Conservation (phyloP, 2,888 invertebrate species). For the Drosophila demipolita region DNA sequence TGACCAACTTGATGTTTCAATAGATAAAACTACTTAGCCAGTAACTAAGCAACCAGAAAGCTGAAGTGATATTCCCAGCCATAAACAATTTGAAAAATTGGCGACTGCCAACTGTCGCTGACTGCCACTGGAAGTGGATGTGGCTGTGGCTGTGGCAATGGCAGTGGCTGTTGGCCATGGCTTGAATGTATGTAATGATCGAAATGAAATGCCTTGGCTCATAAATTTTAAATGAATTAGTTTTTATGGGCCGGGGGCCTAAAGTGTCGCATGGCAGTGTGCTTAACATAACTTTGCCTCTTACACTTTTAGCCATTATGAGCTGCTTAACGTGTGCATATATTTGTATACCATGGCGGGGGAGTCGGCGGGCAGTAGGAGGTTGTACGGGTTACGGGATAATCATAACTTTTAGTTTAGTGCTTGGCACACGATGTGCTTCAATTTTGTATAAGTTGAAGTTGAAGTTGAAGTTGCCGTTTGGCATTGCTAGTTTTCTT, state of each 20-base stretch:
- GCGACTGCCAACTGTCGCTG: conserved; percentile 6
- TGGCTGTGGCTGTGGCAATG: background rate
- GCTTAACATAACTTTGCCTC: conserved; percentile 34
- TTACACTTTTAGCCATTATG: conserved; percentile 53
- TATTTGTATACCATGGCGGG: conserved; percentile 36
- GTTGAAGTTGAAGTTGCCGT: conserved; percentile 6
- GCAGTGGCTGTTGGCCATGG: conserved; percentile 16
- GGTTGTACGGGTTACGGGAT: background rate
- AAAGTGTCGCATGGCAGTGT: conserved; percentile 50
- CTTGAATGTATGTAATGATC: conserved; percentile 52
- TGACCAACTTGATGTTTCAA: background rate
- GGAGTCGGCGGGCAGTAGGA: too few relatives aligned
- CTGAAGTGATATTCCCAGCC: conserved; percentile 20
- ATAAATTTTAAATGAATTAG: conserved; percentile 78
- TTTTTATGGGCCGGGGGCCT: conserved; percentile 59
- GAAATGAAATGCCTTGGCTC: conserved; percentile 57
- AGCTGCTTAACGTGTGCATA: conserved; percentile 67
- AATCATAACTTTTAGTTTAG: conserved; percentile 57
- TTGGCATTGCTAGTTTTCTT: conserved; percentile 23
- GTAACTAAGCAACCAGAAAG: conserved; percentile 40
- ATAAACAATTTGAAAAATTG: conserved; percentile 47
- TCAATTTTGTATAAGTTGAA: conserved; percentile 5
- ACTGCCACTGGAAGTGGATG: background rate
- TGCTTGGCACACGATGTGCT: conserved; percentile 59
- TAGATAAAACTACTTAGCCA: conserved; percentile 11